These are phyloP conservation scores for Smutsia gigantea DNA, from an alignment of 2,797 vertebrate genomes.

Conservation along the genomic window DNA sequence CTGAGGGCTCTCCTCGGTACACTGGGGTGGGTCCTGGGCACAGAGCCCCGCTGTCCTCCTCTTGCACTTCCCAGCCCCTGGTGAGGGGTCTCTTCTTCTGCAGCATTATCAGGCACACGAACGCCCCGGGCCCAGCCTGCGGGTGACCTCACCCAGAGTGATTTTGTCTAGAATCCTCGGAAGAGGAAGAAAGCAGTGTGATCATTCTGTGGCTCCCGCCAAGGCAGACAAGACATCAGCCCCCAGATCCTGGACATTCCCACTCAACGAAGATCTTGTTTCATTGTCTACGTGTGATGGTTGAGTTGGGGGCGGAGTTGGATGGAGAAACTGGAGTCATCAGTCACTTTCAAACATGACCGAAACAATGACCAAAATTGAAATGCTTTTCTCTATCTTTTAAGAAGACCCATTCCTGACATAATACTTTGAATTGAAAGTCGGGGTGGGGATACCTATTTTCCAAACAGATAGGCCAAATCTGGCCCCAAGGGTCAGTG, in stretches of 20 bases:
- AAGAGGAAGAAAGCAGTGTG: background rate
- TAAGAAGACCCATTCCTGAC: background rate
- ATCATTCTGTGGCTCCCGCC: background rate
- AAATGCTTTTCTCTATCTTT: background rate
- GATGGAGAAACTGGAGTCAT: background rate
- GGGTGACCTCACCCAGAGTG: background rate
- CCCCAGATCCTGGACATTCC: background rate
- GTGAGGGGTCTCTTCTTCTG: background rate
- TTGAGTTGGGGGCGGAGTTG: background rate
- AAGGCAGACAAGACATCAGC: background rate
- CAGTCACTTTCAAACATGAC: background rate
- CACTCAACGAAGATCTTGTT: background rate
- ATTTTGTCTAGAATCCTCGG: background rate
- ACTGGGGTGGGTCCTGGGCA: background rate
- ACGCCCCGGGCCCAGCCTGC: background rate
- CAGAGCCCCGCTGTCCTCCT: background rate
- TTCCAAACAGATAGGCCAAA: background rate
- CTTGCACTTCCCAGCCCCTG: background rate
- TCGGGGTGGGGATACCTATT: background rate
- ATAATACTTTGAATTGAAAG: background rate
- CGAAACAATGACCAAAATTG: background rate
- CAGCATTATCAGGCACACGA: background rate
- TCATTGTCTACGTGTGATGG: background rate
- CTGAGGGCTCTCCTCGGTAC: background rate
- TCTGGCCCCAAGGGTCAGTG: background rate